These are phyloP conservation scores for Daphoenositta chrysoptera DNA, from an alignment of 2,113 vertebrate species.

Conservation along the genomic window DNA sequence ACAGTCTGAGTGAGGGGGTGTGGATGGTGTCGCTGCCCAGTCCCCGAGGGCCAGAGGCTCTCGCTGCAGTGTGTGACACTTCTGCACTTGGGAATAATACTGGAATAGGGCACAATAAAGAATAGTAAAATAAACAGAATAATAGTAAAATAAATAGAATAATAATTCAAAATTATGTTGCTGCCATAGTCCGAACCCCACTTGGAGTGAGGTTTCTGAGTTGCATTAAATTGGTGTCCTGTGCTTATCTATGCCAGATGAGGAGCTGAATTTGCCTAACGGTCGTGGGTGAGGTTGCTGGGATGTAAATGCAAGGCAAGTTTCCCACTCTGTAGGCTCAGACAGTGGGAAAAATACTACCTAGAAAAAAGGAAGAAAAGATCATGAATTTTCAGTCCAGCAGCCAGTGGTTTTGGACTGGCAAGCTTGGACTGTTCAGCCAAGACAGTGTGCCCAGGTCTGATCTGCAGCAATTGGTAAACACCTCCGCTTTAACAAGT, in stretches of 20 bases:
- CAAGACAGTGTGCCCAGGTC: neutral
- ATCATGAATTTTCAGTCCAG: neutral
- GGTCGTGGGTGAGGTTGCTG: neutral
- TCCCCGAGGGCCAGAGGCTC: neutral
- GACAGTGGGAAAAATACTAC: neutral
- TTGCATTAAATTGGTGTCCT: neutral
- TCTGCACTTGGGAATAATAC: neutral
- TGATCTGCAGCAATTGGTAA: neutral
- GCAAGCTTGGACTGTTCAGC: neutral
- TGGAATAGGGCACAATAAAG: neutral
- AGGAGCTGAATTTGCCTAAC: neutral
- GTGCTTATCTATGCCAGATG: neutral
- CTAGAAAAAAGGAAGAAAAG: neutral
- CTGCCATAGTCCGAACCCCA: neutral
- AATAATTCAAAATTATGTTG: neutral
- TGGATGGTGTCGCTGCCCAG: rapidly evolving
- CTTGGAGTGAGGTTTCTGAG: neutral
- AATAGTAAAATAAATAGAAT: neutral
- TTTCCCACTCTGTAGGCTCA: neutral
- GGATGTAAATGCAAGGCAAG: neutral
- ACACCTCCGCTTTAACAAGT: neutral
- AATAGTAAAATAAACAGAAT: neutral
- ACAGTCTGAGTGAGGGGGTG: neutral
- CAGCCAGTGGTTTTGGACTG: neutral
- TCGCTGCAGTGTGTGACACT: neutral